Evolutionary conservation across 2,888 invertebrate species (phyloP), one percentile per base, ranked within the genome.

Genomic region (Dryomyza anilis): DNA sequence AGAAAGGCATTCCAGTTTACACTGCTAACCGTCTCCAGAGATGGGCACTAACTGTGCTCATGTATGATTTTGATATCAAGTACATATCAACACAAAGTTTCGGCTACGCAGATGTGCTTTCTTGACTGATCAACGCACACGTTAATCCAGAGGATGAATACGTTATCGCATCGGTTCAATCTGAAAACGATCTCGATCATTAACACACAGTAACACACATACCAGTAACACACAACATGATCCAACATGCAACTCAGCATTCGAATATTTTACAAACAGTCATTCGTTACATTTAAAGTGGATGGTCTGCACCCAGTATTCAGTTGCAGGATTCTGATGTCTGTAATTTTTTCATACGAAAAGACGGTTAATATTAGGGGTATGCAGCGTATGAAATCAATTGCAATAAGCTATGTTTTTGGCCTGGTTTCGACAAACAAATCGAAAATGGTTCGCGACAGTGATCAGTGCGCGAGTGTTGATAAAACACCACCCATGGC

Each of bases 331-430:
- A 48, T 25, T 25, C 50, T 48, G 50, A 48, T 16, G 50, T 48
- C 23, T 25, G 27, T 19, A 48, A 48, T 7, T 48, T 48, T 16
- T 48, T 48, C 48, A 48, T n/a, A 48, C 14, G 5, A n/a, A 48
- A 48, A 19, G 12, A 48, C 48, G 19, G 48, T 16, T 23, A 7
- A 16, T 48, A 10, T n/a, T 23, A 48, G 19, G 16, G 48, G 48
- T 16, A 48, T 48, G 64, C 27, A 64, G 43, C 8, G 62, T 27
- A 66, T 66, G 61, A 72, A 70, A 55, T 23, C 39, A 3, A 39
- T 69, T 64, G 71, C 71, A 16, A 29, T 59, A 21, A 39, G 63
- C 2, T 63, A 71, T 19, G 66, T 70, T 50, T 73, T 71, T 63
- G 73, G 19, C 36, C 36, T 3, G 52, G 8, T 14, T 70, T 12